A percentile compares a stretch with the other conserved stretches of the same genome.
These are phyloP conservation scores for Cephus spinipes DNA, from an alignment of 2,888 invertebrate species.

Conservation along the genomic window DNA sequence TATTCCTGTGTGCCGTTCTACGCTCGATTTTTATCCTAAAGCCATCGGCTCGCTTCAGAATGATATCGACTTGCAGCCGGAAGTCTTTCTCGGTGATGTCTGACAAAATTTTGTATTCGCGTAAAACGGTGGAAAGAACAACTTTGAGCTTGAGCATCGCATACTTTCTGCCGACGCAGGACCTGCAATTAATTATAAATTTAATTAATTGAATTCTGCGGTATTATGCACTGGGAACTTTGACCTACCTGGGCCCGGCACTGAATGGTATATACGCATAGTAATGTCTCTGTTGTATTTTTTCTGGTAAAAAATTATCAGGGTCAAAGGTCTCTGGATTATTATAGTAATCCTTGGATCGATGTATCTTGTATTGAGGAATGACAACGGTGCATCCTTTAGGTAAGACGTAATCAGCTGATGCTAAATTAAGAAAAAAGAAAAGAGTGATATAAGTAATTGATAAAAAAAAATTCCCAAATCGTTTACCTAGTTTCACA, in stretches of 20 bases:
- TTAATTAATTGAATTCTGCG: neutral
- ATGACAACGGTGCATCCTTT: conserved; percentile 78
- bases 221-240: neutral
- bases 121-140: conserved; percentile 79
- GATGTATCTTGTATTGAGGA: conserved; percentile 77
- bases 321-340: conserved; percentile 85
- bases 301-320: conserved; percentile 87
- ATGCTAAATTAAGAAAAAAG: conserved; percentile 63
- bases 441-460: neutral
- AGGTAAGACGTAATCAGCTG: conserved; percentile 76
- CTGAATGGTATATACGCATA: conserved; percentile 87
- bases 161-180: conserved; percentile 77
- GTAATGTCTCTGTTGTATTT: conserved; percentile 81
- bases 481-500: conserved; percentile 74
- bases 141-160: conserved; percentile 85
- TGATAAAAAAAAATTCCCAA: neutral
- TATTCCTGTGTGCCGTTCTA: conserved; percentile 56
- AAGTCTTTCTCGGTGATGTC: conserved; percentile 78
- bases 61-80: conserved; percentile 80
- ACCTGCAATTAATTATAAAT: conserved; percentile 66
- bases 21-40: conserved; percentile 80
- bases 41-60: conserved; percentile 81
- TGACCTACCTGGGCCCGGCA: conserved; percentile 76
- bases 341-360: conserved; percentile 78
- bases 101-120: conserved; percentile 79